Evolutionary conservation across 2,888 invertebrate species (phyloP).

Genomic region (Apamea sordens): DNA sequence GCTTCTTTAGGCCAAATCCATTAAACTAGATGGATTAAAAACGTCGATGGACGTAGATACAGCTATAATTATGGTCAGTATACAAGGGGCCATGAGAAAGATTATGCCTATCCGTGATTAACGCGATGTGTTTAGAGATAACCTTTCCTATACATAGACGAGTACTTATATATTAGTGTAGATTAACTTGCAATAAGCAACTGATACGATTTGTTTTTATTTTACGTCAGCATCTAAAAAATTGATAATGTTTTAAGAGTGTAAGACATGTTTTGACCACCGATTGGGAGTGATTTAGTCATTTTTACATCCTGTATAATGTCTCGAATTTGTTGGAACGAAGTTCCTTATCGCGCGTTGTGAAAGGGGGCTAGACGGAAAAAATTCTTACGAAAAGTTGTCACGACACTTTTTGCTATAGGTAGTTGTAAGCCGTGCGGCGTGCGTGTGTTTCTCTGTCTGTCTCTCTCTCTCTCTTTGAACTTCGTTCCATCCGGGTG

Average conservation of each 20-base stretch:
- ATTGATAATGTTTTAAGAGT: constrained; percentile 14
- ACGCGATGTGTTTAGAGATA: constrained; percentile 39
- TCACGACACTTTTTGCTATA: too few relatives aligned
- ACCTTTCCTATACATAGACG: constrained; percentile 37
- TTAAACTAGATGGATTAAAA: constrained; percentile 18
- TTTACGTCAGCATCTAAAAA: constrained; percentile 33
- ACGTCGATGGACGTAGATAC: neutral
- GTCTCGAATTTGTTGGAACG: neutral
- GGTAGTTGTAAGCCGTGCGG: too few relatives aligned
- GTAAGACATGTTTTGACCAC: neutral
- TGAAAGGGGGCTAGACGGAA: too few relatives aligned
- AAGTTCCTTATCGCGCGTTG: too few relatives aligned
- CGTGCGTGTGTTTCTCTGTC: too few relatives aligned
- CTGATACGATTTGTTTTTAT: constrained; percentile 14
- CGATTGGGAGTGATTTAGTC: neutral
- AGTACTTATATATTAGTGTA: constrained; percentile 9
- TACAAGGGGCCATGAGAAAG: constrained; percentile 23
- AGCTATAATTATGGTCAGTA: constrained; percentile 13
- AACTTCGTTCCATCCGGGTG: too few relatives aligned
- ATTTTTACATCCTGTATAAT: neutral
- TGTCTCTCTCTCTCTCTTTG: too few relatives aligned
- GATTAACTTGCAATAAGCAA: constrained; percentile 17
- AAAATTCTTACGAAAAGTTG: too few relatives aligned
- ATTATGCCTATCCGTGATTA: constrained; percentile 36
- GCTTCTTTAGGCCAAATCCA: constrained; percentile 10